Evolutionary conservation across 2,888 invertebrate genomes (phyloP).

Genomic region (Heliconius aoede): DNA sequence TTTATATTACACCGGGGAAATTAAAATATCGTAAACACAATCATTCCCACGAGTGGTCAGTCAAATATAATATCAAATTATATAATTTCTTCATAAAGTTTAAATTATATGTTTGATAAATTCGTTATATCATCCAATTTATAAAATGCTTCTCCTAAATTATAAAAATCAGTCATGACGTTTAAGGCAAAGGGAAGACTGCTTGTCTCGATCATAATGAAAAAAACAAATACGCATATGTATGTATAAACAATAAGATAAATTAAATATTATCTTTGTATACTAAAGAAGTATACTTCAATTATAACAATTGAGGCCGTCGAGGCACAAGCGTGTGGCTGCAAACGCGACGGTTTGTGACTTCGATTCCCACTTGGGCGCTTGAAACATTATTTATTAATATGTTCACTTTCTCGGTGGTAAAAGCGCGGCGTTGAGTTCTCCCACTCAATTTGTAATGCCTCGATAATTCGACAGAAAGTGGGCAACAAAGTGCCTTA

Average conservation of each 20-base stretch:
- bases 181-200: not conserved
- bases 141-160: not conserved
- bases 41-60: too few species aligned
- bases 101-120: too few species aligned
- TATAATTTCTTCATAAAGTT: too few species aligned
- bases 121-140: too few species aligned
- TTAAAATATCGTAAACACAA: too few species aligned
- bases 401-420: too few species aligned
- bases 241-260: not conserved
- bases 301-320: not conserved
- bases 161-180: not conserved
- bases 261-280: not conserved
- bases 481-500: too few species aligned
- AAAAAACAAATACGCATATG: not conserved
- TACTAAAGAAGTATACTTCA: not conserved
- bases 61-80: too few species aligned
- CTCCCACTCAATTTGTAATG: too few species aligned
- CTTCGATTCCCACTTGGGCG: not conserved
- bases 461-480: too few species aligned
- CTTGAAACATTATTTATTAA: not conserved
- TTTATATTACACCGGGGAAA: too few species aligned
- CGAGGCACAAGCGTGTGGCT: not conserved
- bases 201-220: not conserved
- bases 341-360: not conserved
- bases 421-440: not conserved